Evolutionary conservation across 2,797 vertebrate genomes (phyloP), one percentile per base, ranked within the genome.

Genomic region (Enteromius trimaculatus): DNA sequence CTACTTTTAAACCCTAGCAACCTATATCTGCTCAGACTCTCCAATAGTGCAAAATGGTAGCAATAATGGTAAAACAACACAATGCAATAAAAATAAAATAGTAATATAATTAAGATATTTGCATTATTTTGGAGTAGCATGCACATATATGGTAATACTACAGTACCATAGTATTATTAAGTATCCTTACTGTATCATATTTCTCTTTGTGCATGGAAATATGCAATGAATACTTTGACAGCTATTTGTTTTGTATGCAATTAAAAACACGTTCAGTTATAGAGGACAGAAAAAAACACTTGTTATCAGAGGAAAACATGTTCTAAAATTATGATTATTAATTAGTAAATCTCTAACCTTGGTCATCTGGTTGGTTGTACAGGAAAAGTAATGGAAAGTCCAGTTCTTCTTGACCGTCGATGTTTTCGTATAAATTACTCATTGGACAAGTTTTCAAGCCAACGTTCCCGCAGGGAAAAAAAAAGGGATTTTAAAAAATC

Each of bases 361-460:
- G 94, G 2, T 93, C 88, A 72, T 93, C 92, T 84, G 91, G 17
- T 70, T 90, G 76, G 34, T 90, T 88, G 89, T 96, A 97, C 58
- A 96, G 92, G 92, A 99, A 97, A 85, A 98, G 91, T 58, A 96
- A 95, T 6, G 95, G 95, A 88, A 99, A 98, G 91, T 98, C 96
- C 89, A 97, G 83, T 74, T 99, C 97, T 81, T 96, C 96, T 84
- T 96, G 95, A 44, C 93, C 91, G 81, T 87, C 84, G 79, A 44
- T 62, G 58, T 77, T 82, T 16, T 86, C 84, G 79, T 83, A 81
- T 3, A 83, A 79, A 70, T 69, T 80, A 88, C 64, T 88, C 88
- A 89, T 89, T 86, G 65, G 75, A 19, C 26, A 65, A 44, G 51
- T 23, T 62, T 65, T 83, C 2, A 65, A 42, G 14, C 10, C 47